Evolutionary conservation across 1,140 invertebrate species (phyloP).

Genomic region (Sminthurides bifidus): DNA sequence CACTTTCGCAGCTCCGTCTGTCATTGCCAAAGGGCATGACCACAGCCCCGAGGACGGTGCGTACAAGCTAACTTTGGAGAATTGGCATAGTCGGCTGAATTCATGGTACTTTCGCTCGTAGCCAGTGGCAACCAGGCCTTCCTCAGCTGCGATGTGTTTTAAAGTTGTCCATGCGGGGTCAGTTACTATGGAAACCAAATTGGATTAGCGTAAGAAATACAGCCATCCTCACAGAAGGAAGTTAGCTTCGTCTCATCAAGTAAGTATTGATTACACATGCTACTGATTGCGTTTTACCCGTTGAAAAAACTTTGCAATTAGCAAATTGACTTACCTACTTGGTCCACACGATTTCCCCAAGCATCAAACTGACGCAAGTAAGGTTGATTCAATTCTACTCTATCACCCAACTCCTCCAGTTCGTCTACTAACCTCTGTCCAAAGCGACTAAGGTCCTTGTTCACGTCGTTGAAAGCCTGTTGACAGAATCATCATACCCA

Average conservation of each 20-base stretch:
- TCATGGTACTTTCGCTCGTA: constrained; percentile 42
- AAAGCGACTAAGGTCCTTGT: constrained; percentile 34
- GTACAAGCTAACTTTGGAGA: constrained; percentile 46
- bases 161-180: constrained; percentile 45
- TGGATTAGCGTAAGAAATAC: too few relatives aligned
- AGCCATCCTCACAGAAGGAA: too few relatives aligned
- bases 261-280: too few relatives aligned
- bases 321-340: constrained; percentile 35
- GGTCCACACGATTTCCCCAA: constrained; percentile 46
- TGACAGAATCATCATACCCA: constrained; percentile 11
- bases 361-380: constrained; percentile 41
- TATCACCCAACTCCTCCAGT: constrained; percentile 40
- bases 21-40: constrained; percentile 51
- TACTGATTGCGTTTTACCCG: too few relatives aligned
- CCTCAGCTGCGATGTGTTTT: constrained; percentile 46
- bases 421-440: constrained; percentile 35
- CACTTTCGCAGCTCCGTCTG: constrained; percentile 35
- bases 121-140: constrained; percentile 46
- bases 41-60: constrained; percentile 45
- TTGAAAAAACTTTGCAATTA: not conserved
- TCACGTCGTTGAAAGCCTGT: constrained; percentile 42
- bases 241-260: too few relatives aligned
- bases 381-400: constrained; percentile 45
- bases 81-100: constrained; percentile 46
- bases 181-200: too few relatives aligned